Conservation (phyloP, 2,888 invertebrate species). For the Acrobasis consociella region DNA sequence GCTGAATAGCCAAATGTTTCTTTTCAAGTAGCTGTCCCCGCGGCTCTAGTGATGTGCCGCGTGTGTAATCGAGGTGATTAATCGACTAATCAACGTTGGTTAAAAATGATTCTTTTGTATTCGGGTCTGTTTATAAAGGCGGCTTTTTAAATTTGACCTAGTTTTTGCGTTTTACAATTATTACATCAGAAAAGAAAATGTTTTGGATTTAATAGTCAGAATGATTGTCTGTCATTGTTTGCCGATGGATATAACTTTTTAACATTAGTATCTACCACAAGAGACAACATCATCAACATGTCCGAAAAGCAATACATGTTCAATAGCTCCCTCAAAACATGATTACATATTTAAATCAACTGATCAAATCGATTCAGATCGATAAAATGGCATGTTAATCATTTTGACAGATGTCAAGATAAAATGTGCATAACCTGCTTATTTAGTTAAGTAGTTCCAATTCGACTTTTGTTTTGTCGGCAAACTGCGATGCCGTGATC, state of each 20-base stretch:
- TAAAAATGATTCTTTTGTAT: constrained; percentile 35
- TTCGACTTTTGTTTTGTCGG: constrained; percentile 5
- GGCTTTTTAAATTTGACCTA: background rate
- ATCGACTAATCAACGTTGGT: constrained; percentile 51
- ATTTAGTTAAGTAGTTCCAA: background rate
- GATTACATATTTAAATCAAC: too few species aligned
- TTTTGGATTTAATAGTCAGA: too few species aligned
- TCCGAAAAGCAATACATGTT: too few species aligned
- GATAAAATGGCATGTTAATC: background rate
- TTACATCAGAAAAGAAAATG: too few species aligned
- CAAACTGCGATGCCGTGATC: constrained; percentile 28
- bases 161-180: too few species aligned
- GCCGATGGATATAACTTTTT: too few species aligned
- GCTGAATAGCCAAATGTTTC: constrained; percentile 58
- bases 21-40: constrained; percentile 64
- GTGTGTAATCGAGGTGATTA: constrained; percentile 60
- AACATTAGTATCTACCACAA: too few species aligned
- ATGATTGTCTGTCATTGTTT: too few species aligned
- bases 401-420: too few species aligned
- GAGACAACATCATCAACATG: too few species aligned
- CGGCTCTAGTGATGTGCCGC: constrained; percentile 67
- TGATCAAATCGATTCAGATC: background rate
- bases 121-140: constrained; percentile 24
- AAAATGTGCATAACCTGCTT: background rate
- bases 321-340: too few species aligned